Evolutionary conservation across 2,888 invertebrate genomes (phyloP).

Genomic region (Tortrix viridana): DNA sequence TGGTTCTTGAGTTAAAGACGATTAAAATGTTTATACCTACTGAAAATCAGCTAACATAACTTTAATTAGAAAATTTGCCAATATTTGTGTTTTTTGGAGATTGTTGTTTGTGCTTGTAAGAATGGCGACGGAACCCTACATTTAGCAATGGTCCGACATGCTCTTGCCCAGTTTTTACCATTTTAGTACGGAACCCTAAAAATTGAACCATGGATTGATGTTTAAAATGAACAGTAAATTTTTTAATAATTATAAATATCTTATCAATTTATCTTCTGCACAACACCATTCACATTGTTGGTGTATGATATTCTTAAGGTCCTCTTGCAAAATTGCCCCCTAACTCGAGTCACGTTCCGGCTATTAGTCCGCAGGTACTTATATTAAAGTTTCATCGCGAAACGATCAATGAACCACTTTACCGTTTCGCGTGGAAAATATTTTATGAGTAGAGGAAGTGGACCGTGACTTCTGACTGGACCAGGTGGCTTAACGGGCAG

Average conservation of each 20-base stretch:
- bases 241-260: neutral
- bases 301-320: conserved; percentile 76
- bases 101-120: too few species aligned
- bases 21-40: too few species aligned
- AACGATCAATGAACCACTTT: conserved; percentile 74
- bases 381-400: conserved; percentile 77
- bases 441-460: conserved; percentile 60
- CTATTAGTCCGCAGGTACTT: conserved; percentile 77
- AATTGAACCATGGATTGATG: too few species aligned
- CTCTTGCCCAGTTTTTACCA: too few species aligned
- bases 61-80: too few species aligned
- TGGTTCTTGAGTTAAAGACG: too few species aligned
- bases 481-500: conserved; percentile 43
- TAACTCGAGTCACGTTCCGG: conserved; percentile 75
- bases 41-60: too few species aligned
- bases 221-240: neutral
- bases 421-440: conserved; percentile 66
- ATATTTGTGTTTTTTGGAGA: too few species aligned
- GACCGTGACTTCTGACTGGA: conserved; percentile 50
- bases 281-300: conserved; percentile 65
- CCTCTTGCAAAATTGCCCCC: conserved; percentile 68
- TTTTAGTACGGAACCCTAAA: too few species aligned
- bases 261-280: neutral
- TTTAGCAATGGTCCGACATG: too few species aligned
- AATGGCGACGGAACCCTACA: too few species aligned